These are phyloP conservation scores for Hyperoplus lanceolatus DNA, from an alignment of 2,797 vertebrate species.

Conservation along the genomic window DNA sequence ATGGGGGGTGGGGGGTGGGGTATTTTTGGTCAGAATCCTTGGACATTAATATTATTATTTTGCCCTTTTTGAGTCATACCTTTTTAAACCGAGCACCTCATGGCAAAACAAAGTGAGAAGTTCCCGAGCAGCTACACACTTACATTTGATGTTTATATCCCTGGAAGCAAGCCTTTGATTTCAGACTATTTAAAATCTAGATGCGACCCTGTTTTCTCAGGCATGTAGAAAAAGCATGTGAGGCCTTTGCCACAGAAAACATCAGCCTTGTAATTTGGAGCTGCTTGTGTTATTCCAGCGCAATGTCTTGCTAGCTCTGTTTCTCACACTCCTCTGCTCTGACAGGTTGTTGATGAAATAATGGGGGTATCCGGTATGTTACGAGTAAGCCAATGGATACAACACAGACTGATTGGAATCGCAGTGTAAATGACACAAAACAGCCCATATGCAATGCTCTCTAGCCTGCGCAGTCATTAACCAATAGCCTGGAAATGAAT, in stretches of 20 bases:
- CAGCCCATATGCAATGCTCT: constrained; percentile 24
- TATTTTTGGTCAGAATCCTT: constrained; percentile 66
- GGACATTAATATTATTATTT: constrained; percentile 48
- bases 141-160: constrained; percentile 67
- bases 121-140: constrained; percentile 40
- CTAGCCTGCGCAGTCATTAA: constrained; percentile 41
- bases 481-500: constrained; percentile 27
- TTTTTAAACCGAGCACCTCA: constrained; percentile 42
- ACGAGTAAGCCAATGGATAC: constrained; percentile 36
- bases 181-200: constrained; percentile 56
- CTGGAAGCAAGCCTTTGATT: constrained; percentile 67
- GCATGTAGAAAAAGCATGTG: constrained; percentile 30
- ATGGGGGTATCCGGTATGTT: constrained; percentile 43
- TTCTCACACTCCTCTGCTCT: constrained; percentile 42
- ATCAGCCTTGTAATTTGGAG: constrained; percentile 44
- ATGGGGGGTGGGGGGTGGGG: neutral
- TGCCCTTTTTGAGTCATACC: constrained; percentile 40
- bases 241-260: constrained; percentile 32
- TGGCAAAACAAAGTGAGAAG: constrained; percentile 53
- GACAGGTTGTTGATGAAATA: constrained; percentile 68
- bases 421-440: constrained; percentile 45
- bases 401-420: constrained; percentile 50
- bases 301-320: constrained; percentile 33
- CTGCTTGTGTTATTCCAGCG: constrained; percentile 35
- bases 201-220: constrained; percentile 40